Conservation (phyloP, 2,113 vertebrate species). For the Hyaena hyaena region DNA sequence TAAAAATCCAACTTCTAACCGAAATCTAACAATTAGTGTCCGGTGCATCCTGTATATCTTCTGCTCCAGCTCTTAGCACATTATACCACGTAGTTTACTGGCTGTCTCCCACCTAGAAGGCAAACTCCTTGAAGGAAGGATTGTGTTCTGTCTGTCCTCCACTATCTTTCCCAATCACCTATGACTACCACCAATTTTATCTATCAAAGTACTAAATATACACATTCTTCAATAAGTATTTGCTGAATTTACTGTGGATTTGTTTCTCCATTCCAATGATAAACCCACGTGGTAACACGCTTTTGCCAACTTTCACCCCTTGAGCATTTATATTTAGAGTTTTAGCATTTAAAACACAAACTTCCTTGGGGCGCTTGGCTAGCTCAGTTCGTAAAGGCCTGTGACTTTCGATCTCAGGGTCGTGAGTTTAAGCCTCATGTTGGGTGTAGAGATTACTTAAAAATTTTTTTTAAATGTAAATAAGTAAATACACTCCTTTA, state of each 20-base stretch:
- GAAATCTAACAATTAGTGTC: background rate
- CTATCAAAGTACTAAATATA: background rate
- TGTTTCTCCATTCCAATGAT: background rate
- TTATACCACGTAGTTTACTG: background rate
- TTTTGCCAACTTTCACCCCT: background rate
- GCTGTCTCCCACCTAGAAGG: background rate
- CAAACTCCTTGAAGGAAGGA: background rate
- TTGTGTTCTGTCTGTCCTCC: background rate
- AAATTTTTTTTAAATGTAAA: background rate
- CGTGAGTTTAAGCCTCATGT: background rate
- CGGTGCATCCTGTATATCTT: fast-evolving
- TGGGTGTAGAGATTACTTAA: background rate
- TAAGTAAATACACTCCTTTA: background rate
- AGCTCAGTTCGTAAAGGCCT: background rate
- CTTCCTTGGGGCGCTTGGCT: background rate
- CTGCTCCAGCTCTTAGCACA: background rate
- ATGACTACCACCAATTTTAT: background rate
- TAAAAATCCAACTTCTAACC: background rate
- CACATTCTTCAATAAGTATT: background rate
- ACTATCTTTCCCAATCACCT: background rate
- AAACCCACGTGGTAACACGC: background rate
- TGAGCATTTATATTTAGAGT: background rate
- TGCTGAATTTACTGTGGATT: background rate
- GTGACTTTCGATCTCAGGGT: background rate
- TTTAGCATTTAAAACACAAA: background rate